These are phyloP conservation scores for Threskiornis aethiopicus DNA, from an alignment of 2,797 vertebrate species.

Conservation along the genomic window DNA sequence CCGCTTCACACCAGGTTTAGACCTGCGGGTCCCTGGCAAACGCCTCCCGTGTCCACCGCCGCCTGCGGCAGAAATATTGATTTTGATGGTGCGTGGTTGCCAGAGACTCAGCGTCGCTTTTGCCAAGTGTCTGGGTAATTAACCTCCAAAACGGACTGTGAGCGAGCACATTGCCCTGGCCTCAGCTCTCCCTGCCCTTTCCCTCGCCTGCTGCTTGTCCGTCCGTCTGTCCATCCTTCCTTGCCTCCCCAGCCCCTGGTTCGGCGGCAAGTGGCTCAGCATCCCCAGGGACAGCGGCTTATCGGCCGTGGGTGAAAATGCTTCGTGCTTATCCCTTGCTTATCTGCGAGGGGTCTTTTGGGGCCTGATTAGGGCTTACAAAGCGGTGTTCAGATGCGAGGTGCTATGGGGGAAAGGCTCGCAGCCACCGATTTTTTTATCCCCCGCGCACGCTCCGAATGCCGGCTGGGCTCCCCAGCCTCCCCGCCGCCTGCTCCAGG, in stretches of 20 bases:
- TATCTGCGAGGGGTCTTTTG: neutral
- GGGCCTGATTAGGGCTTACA: neutral
- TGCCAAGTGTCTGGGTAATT: neutral
- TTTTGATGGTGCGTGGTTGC: neutral
- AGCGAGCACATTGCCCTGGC: neutral
- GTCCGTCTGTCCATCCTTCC: neutral
- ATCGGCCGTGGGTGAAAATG: neutral
- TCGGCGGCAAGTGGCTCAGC: neutral
- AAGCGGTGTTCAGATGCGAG: neutral
- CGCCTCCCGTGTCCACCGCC: fast-evolving
- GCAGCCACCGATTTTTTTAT: fast-evolving
- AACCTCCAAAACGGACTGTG: fast-evolving
- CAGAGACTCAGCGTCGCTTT: neutral
- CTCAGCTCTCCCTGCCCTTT: neutral
- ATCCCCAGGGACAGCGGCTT: neutral
- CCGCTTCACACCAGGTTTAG: fast-evolving
- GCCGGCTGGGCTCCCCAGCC: neutral
- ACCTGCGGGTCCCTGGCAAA: neutral
- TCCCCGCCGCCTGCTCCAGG: neutral
- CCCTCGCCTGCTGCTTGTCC: fast-evolving
- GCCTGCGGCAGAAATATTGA: neutral
- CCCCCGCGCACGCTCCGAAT: fast-evolving
- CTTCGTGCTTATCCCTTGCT: neutral
- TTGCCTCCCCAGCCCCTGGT: neutral
- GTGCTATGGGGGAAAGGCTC: neutral